Conservation (phyloP, 2,113 vertebrate species). For the Brienomyrus longianalis region DNA sequence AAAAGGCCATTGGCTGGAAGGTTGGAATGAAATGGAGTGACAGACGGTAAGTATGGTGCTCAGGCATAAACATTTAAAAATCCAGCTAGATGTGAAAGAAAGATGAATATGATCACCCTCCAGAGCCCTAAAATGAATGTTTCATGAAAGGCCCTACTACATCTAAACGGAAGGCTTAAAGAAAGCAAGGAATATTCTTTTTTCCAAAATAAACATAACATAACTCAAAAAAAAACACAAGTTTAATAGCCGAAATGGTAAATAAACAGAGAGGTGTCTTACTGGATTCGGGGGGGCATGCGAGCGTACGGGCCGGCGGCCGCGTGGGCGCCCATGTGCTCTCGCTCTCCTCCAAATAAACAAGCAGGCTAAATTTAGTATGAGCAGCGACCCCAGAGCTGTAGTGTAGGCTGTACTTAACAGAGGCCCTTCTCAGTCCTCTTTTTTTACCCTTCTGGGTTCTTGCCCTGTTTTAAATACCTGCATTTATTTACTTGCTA, state of each 20-base stretch:
- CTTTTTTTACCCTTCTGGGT: neutral
- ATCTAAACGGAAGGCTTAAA: neutral
- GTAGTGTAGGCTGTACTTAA: slow-evolving; percentile 4
- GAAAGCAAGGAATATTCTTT: neutral
- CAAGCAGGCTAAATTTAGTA: slow-evolving; percentile 41
- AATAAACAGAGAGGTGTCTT: neutral
- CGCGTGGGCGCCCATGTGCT: slow-evolving; percentile 10
- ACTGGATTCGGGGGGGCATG: neutral
- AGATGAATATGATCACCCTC: neutral
- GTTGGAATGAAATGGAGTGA: neutral
- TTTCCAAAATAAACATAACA: neutral
- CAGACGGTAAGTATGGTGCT: neutral
- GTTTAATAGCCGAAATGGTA: neutral
- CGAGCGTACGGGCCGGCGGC: neutral
- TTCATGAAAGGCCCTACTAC: neutral
- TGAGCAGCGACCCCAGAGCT: slow-evolving; percentile 29
- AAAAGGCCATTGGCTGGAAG: neutral
- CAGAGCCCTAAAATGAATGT: neutral
- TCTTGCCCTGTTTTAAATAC: neutral
- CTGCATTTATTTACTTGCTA: neutral
- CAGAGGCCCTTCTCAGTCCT: neutral
- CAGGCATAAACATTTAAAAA: neutral
- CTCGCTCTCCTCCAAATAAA: slow-evolving; percentile 42
- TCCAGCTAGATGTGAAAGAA: neutral
- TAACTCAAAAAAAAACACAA: neutral